These are phyloP conservation scores for Zosterops hypoxanthus DNA, from an alignment of 2,113 vertebrate species.

Conservation along the genomic window DNA sequence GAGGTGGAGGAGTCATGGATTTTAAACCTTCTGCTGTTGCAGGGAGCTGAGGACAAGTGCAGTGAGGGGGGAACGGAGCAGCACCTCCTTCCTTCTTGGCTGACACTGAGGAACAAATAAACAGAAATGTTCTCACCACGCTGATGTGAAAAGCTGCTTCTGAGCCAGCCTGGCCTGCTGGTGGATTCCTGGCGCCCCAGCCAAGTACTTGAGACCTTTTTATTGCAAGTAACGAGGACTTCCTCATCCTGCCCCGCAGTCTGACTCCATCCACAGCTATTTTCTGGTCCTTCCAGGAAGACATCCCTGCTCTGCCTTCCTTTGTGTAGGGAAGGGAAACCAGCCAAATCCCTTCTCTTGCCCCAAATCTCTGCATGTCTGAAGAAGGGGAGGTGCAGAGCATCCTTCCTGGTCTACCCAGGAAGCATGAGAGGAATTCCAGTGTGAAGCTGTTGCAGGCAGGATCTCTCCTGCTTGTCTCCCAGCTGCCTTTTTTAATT, in stretches of 20 bases:
- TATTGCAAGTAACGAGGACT: not conserved
- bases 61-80: not conserved
- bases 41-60: not conserved
- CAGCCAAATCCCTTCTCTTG: not conserved
- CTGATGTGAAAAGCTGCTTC: not conserved
- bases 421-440: not conserved
- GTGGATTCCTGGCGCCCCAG: not conserved
- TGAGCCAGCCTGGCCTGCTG: not conserved
- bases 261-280: not conserved
- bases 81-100: slow-evolving; percentile 27
- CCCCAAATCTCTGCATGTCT: not conserved
- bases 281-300: slow-evolving; percentile 49
- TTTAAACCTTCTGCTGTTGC: not conserved
- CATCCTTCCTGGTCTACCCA: not conserved
- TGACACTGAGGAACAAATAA: not conserved
- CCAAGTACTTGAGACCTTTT: slow-evolving; percentile 48
- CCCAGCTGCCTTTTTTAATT: fast-evolving
- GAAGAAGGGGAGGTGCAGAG: not conserved
- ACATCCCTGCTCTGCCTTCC: slow-evolving; percentile 11
- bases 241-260: slow-evolving; percentile 38
- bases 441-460: fast-evolving
- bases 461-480: not conserved
- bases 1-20: not conserved
- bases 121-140: not conserved
- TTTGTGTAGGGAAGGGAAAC: not conserved